Percentiles rank a stretch among this genome's conserved stretches.
Evolutionary conservation across 2,888 invertebrate genomes (phyloP).

Genomic region (Drosophila fungiperda): DNA sequence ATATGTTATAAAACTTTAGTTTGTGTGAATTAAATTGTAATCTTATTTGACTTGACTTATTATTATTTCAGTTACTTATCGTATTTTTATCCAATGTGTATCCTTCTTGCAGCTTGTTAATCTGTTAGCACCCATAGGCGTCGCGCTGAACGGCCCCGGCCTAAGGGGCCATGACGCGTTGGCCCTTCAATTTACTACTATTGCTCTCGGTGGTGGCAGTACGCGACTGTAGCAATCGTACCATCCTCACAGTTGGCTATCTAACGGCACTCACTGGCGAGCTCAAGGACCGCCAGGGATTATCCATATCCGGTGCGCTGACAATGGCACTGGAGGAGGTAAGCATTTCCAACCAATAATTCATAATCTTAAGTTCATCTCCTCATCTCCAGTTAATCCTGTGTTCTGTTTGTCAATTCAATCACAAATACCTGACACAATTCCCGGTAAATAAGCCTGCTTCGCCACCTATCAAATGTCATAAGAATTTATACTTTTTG

Average conservation of each 20-base stretch:
- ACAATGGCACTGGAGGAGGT: conserved; percentile 95
- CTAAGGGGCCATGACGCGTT: conserved; percentile 86
- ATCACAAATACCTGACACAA: neutral
- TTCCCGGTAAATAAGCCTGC: neutral
- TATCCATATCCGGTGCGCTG: conserved; percentile 95
- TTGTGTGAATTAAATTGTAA: no score
- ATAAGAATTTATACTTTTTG: neutral
- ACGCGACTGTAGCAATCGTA: conserved; percentile 84
- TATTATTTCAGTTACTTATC: neutral
- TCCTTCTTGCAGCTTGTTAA: conserved; percentile 83
- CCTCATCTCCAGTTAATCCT: no score
- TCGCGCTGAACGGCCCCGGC: conserved; percentile 88
- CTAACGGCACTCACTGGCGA: conserved; percentile 93
- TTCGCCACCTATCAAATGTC: neutral
- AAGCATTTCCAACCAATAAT: conserved; percentile 32
- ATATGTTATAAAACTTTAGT: neutral
- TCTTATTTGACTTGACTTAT: neutral
- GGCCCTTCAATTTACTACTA: conserved; percentile 87
- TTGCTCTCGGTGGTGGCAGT: conserved; percentile 88
- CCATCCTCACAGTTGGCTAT: conserved; percentile 92
- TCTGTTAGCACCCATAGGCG: conserved; percentile 85
- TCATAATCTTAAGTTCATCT: conserved; percentile 1
- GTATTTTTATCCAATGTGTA: neutral
- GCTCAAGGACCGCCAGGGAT: conserved; percentile 92
- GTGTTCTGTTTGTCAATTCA: neutral